phyloP scores from a whole-genome alignment of 2,113 vertebrate species.

The Alectura lathami region DNA sequence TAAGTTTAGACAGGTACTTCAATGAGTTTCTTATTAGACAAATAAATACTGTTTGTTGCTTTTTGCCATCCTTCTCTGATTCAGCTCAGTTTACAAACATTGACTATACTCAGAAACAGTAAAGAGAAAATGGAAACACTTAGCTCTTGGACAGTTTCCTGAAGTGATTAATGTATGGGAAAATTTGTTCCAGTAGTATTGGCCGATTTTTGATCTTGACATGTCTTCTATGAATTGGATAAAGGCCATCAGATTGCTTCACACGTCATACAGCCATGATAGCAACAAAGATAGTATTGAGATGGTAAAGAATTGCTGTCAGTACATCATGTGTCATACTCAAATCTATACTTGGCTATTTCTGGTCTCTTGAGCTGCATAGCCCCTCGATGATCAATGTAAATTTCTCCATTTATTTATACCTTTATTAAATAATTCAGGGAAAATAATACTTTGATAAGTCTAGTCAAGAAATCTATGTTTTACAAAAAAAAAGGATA shows the following conservation, averaged over 20 bases:
- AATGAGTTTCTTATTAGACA: background rate
- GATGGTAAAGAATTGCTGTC: background rate
- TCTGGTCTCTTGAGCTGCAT: background rate
- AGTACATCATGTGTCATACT: background rate
- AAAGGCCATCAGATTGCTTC: background rate
- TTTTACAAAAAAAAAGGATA: background rate
- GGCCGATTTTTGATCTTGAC: background rate
- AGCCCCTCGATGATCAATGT: background rate
- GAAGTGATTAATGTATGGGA: background rate
- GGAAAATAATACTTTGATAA: background rate
- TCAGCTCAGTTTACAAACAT: background rate
- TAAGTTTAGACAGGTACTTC: background rate
- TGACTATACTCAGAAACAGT: background rate
- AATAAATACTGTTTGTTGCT: background rate
- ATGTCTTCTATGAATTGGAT: background rate
- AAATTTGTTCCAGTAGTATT: background rate
- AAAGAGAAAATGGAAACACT: background rate
- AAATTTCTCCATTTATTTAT: slow-evolving; percentile 34
- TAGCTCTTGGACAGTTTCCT: background rate
- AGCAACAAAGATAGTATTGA: background rate
- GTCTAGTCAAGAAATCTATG: background rate
- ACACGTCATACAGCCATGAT: background rate
- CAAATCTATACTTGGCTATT: background rate
- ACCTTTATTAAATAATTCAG: slow-evolving; percentile 23
- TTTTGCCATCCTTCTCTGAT: background rate